Evolutionary conservation across 2,797 vertebrate species (phyloP).

Genomic region (Geotrypetes seraphini): DNA sequence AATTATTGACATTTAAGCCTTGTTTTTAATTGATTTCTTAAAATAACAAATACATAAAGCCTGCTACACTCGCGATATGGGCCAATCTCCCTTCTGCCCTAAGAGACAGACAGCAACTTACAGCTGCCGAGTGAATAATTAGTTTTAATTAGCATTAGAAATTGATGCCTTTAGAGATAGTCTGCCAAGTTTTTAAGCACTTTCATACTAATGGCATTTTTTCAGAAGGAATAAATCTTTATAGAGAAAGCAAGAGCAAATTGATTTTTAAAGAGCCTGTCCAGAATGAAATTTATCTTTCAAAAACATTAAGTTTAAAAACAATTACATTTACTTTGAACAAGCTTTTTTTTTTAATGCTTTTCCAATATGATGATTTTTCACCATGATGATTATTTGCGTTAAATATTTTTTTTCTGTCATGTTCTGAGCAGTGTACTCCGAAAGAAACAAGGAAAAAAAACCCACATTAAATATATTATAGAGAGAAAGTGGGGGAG

Average conservation of each 20-base stretch:
- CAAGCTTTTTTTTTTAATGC: slow-evolving; percentile 22
- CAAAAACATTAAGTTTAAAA: slow-evolving; percentile 39
- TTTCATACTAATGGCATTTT: slow-evolving; percentile 58
- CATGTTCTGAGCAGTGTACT: slow-evolving; percentile 1
- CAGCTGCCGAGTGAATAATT: slow-evolving; percentile 61
- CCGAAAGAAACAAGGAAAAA: too few relatives aligned
- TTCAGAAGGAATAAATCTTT: slow-evolving; percentile 51
- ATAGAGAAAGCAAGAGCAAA: slow-evolving; percentile 43
- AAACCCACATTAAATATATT: too few relatives aligned
- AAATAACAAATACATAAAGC: slow-evolving; percentile 31
- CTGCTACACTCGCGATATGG: slow-evolving; percentile 25
- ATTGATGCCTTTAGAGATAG: slow-evolving; percentile 60
- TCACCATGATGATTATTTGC: too few relatives aligned
- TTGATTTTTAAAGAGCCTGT: slow-evolving; percentile 57
- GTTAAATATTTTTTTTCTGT: slow-evolving; percentile 24
- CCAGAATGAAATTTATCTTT: slow-evolving; percentile 48
- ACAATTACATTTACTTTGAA: slow-evolving; percentile 39
- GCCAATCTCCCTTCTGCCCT: slow-evolving; percentile 39
- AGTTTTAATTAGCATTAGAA: slow-evolving; percentile 56
- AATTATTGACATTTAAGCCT: not conserved
- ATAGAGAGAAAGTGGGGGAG: too few relatives aligned
- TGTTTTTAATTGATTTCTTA: slow-evolving; percentile 17
- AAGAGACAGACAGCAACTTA: slow-evolving; percentile 42
- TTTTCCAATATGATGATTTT: slow-evolving; percentile 22
- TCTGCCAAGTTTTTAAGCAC: slow-evolving; percentile 59